phyloP scores from a whole-genome alignment of 1,140 invertebrate genomes.

The Nephila pilipes region DNA sequence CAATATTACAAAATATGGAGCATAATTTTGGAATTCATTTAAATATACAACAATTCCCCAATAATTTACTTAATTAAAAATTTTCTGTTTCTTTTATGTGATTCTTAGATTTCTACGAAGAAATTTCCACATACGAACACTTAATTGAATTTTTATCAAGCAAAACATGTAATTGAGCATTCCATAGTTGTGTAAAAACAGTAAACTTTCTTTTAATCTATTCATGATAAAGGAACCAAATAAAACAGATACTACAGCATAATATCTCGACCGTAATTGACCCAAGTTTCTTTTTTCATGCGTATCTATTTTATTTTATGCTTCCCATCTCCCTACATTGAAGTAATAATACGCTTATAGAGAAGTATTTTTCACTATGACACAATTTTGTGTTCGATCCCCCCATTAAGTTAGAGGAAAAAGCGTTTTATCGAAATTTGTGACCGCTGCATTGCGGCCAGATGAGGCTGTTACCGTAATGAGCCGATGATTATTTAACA shows the following conservation, averaged over 20 bases:
- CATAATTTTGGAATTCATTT: too few relatives aligned
- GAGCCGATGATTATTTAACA: constrained; percentile 74
- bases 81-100: too few relatives aligned
- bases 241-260: not conserved
- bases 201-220: not conserved
- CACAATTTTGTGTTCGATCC: constrained; percentile 38
- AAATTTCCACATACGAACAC: too few relatives aligned
- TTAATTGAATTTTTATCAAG: too few relatives aligned
- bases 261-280: not conserved
- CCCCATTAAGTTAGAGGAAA: constrained; percentile 4
- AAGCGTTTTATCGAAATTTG: constrained; percentile 44
- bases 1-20: too few relatives aligned
- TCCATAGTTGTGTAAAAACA: not conserved
- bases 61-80: too few relatives aligned
- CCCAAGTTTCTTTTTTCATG: not conserved
- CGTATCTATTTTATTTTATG: not conserved
- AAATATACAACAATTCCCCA: too few relatives aligned
- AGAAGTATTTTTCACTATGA: not conserved
- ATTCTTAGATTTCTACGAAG: too few relatives aligned
- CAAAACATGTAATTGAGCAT: too few relatives aligned
- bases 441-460: not conserved
- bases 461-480: constrained; percentile 68
- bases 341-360: not conserved
- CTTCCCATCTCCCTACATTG: not conserved
- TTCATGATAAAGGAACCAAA: not conserved